phyloP scores from a whole-genome alignment of 2,113 vertebrate genomes.

The Hucho hucho region DNA sequence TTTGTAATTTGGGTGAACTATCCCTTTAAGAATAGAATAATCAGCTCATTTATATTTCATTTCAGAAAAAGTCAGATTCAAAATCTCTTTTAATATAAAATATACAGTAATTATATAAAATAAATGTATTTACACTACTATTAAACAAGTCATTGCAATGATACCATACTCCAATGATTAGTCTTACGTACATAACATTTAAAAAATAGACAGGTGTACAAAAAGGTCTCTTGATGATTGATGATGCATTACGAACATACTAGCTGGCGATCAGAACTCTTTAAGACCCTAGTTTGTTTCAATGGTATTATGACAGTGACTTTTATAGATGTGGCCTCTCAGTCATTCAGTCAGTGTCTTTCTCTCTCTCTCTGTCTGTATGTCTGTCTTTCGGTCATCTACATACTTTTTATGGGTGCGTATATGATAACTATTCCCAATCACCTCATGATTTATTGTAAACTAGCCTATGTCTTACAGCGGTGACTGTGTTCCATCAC shows the following conservation, averaged over 20 bases:
- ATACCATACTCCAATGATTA: not conserved
- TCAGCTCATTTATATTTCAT: not conserved
- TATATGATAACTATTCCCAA: not conserved
- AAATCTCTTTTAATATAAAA: slow-evolving; percentile 10
- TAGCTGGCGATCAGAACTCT: not conserved
- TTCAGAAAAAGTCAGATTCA: not conserved
- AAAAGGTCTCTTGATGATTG: slow-evolving; percentile 14
- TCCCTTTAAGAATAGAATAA: no score
- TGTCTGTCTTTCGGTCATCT: not conserved
- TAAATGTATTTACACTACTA: slow-evolving; percentile 49
- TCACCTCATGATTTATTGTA: not conserved
- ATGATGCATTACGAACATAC: not conserved
- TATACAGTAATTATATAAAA: slow-evolving; percentile 30
- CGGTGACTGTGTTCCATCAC: not conserved
- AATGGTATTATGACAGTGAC: no score
- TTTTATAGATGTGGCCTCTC: no score
- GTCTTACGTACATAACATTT: slow-evolving; percentile 10
- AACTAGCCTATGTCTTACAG: not conserved
- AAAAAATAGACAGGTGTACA: slow-evolving; percentile 49
- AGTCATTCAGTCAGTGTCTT: no score
- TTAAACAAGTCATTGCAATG: slow-evolving; percentile 21
- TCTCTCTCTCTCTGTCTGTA: no score
- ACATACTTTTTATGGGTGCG: not conserved
- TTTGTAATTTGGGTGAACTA: no score
- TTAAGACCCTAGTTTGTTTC: not conserved